Evolutionary conservation across 2,113 vertebrate species (phyloP), one percentile per base, ranked within the genome.

Genomic region (Xiphophorus maculatus): DNA sequence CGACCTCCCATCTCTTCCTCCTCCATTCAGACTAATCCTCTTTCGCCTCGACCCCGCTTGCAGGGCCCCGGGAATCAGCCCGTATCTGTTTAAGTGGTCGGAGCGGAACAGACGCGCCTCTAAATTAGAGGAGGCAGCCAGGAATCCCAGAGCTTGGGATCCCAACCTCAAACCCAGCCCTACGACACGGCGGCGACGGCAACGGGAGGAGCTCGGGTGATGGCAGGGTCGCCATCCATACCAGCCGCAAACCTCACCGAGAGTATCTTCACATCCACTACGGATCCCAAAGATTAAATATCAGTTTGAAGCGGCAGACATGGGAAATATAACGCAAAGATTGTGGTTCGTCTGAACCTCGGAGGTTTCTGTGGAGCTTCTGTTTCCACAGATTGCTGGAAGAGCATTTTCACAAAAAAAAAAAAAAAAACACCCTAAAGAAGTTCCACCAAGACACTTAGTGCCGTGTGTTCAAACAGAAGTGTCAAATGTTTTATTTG

Each of bases 81-180:
- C 15, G 2, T 62, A 51, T 29, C 60, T 22, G 30, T 81, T 83
- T 76, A 28, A 82, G 78, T 58, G 78, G 28, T 73, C 28, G 27
- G 8, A 77, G 63, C n/a, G 66, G 77, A 33, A 84, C 22, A 10
- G 51, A 65, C 40, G 61, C 1, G 9, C n/a, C 66, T 83, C 37
- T 30, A 48, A 76, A 87, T 83, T 72, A 79, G 5, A 80, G 62
- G 67, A 30, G 44, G 61, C 71, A n/a, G 70, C 32, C 15, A 48
- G 4, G 44, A 48, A 48, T 48, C 44, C 44, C 44, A 48, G 17
- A 28, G 63, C 68, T 64, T 0, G 48, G 32, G 8, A 48, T 76
- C 66, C 42, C 30, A 37, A 79, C 75, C 77, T 73, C 75, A 66
- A 69, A 71, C 73, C 63, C 80, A 69, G 48, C 71, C 74, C 35